Percentiles rank a stretch among this genome's conserved stretches.
phyloP scores from a whole-genome alignment of 2,797 vertebrate species.

The Xyrichtys novacula region DNA sequence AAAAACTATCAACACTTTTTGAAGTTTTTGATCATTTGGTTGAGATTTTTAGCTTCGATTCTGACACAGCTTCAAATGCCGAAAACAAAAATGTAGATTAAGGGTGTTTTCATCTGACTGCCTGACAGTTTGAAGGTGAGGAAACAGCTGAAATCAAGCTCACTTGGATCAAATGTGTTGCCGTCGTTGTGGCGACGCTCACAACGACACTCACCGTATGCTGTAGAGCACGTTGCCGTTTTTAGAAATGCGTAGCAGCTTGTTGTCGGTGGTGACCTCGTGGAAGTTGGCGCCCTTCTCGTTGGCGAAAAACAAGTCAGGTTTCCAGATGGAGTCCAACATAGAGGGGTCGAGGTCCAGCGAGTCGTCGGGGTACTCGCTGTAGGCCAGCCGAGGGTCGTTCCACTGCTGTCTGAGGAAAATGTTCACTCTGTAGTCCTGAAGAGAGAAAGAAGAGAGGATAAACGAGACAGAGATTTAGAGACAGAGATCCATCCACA shows the following conservation, averaged over 20 bases:
- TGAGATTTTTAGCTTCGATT: too few relatives aligned
- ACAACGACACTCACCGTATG: conserved; percentile 87
- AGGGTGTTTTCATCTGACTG: too few relatives aligned
- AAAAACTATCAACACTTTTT: too few relatives aligned
- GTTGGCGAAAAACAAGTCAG: conserved; percentile 98
- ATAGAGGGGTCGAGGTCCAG: conserved; percentile 98
- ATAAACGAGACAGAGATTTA: not conserved
- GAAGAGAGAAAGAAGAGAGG: not conserved
- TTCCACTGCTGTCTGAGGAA: conserved; percentile 98
- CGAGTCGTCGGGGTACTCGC: conserved; percentile 95
- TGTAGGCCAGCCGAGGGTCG: conserved; percentile 96
- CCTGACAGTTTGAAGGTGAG: too few relatives aligned
- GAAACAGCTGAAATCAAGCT: too few relatives aligned
- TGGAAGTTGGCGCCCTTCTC: conserved; percentile 99
- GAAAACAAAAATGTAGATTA: too few relatives aligned
- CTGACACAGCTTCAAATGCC: too few relatives aligned
- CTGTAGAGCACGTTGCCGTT: conserved; percentile 98
- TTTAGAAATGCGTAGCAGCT: conserved; percentile 95
- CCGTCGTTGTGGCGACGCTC: too few relatives aligned
- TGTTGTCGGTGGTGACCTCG: conserved; percentile 99
- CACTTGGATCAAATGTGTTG: too few relatives aligned
- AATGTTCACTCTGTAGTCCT: conserved; percentile 99
- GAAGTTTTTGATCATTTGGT: too few relatives aligned
- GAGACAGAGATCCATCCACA: not conserved
- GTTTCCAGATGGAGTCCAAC: conserved; percentile 99